phyloP scores from a whole-genome alignment of 2,888 invertebrate genomes.

The Meta bourneti region DNA sequence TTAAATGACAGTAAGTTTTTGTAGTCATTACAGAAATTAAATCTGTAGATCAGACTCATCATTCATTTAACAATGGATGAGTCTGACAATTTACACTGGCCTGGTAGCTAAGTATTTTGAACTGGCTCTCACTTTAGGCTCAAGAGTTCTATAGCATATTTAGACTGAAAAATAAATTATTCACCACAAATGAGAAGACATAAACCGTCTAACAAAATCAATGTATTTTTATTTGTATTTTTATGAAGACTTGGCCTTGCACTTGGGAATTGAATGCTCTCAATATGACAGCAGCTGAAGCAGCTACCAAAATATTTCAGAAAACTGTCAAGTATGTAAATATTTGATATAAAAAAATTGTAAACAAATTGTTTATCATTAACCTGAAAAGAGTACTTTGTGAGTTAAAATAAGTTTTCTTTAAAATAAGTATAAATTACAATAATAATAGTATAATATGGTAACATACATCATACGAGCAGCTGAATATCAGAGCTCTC shows the following conservation, averaged over 20 bases:
- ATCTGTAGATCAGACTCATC: neutral
- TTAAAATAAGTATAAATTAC: neutral
- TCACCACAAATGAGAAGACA: too few relatives aligned
- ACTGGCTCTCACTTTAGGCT: too few relatives aligned
- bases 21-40: neutral
- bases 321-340: slow-evolving; percentile 47
- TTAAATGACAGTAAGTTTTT: neutral
- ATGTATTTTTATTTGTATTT: neutral
- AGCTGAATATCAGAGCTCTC: too few relatives aligned
- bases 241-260: slow-evolving; percentile 50
- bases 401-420: neutral
- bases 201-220: neutral
- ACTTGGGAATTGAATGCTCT: slow-evolving; percentile 53
- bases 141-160: too few relatives aligned
- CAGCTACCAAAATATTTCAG: slow-evolving; percentile 38
- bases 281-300: slow-evolving; percentile 21
- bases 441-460: too few relatives aligned
- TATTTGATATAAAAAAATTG: neutral
- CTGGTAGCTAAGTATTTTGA: too few relatives aligned
- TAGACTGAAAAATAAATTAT: too few relatives aligned
- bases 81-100: too few relatives aligned
- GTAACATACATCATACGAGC: too few relatives aligned
- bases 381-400: neutral
- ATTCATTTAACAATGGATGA: neutral
- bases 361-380: neutral